These are phyloP conservation scores for Promerops cafer DNA, from an alignment of 2,113 vertebrate species.

Conservation along the genomic window DNA sequence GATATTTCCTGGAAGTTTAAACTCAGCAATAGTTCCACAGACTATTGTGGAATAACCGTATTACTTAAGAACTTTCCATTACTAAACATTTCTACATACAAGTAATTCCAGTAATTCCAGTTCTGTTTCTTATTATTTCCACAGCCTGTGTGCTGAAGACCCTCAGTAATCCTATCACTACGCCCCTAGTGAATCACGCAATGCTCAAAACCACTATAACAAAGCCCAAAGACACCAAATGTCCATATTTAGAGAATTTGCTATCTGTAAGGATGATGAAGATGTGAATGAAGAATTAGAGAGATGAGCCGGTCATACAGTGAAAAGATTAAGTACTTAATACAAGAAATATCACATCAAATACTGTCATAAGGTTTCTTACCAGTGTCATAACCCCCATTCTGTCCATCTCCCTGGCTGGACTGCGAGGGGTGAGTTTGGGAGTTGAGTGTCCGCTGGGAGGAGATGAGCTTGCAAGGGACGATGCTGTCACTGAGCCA, in stretches of 20 bases:
- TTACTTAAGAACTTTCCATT: not conserved
- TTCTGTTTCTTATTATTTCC: not conserved
- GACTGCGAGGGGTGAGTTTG: constrained; percentile 92
- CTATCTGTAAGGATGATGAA: not conserved
- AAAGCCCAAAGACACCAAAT: not conserved
- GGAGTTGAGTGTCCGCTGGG: constrained; percentile 97
- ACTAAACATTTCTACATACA: not conserved
- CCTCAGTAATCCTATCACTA: not conserved
- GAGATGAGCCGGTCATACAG: not conserved
- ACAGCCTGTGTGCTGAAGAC: not conserved
- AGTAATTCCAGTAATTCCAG: not conserved
- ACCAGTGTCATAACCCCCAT: constrained; percentile 99
- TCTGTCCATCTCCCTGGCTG: constrained; percentile 93
- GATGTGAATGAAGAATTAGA: not conserved
- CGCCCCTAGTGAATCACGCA: not conserved
- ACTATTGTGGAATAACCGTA: not conserved
- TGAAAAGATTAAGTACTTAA: not conserved
- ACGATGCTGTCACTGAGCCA: constrained; percentile 92
- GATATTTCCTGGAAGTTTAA: not conserved
- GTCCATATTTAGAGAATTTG: not conserved
- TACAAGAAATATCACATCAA: not conserved
- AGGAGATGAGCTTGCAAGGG: constrained; percentile 93
- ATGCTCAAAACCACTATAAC: not conserved
- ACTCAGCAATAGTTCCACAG: not conserved
- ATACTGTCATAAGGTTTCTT: not conserved